phyloP scores from a whole-genome alignment of 2,797 vertebrate genomes.

The Okamejei kenojei region DNA sequence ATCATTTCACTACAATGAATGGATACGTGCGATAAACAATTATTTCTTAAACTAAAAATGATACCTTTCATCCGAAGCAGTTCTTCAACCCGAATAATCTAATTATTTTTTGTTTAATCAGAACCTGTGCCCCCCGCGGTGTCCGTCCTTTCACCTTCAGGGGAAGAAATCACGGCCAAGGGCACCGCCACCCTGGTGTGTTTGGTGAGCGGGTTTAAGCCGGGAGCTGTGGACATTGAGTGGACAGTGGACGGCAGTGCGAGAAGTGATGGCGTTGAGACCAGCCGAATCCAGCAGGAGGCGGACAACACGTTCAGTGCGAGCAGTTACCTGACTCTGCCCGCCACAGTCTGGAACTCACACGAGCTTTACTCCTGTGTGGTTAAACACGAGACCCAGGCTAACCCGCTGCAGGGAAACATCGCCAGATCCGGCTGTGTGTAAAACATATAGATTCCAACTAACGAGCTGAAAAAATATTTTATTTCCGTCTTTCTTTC shows the following conservation, averaged over 20 bases:
- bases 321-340: too few species aligned
- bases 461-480: background rate
- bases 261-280: background rate
- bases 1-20: too few species aligned
- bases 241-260: background rate
- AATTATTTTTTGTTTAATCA: background rate
- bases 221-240: background rate
- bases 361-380: constrained; percentile 6
- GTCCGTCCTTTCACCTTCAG: background rate
- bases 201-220: background rate
- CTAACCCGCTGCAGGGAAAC: background rate
- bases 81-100: too few species aligned
- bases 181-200: background rate
- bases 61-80: too few species aligned
- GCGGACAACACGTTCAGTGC: constrained; percentile 27
- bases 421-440: background rate
- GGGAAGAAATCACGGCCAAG: background rate
- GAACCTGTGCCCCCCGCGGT: background rate
- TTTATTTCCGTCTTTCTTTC: background rate
- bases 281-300: background rate
- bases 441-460: background rate
- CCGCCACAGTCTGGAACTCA: background rate
- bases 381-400: constrained; percentile 1
- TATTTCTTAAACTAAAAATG: too few species aligned
- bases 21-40: too few species aligned